These are phyloP conservation scores for Zalophus californianus DNA, from an alignment of 2,797 vertebrate genomes.

Conservation along the genomic window DNA sequence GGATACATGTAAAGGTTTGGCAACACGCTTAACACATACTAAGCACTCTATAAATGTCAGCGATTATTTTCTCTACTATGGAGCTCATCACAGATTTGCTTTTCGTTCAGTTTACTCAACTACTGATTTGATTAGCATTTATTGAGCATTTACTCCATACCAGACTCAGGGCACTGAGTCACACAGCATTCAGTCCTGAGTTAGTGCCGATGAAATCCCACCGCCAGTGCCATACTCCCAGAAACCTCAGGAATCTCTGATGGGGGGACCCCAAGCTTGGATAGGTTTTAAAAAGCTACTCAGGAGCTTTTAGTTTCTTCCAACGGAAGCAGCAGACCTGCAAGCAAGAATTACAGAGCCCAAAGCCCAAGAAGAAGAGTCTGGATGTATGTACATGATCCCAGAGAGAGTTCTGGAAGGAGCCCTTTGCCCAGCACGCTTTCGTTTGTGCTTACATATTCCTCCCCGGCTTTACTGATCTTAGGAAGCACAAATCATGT, in stretches of 20 bases:
- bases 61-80: not conserved
- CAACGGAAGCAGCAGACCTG: not conserved
- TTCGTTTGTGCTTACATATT: not conserved
- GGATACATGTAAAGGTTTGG: not conserved
- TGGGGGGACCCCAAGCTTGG: not conserved
- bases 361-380: not conserved
- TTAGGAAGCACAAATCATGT: not conserved
- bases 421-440: not conserved
- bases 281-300: not conserved
- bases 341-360: not conserved
- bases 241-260: not conserved
- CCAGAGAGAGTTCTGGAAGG: not conserved
- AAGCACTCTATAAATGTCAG: not conserved
- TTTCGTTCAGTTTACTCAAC: not conserved
- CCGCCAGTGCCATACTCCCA: not conserved
- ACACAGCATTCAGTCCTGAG: not conserved
- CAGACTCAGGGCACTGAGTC: not conserved
- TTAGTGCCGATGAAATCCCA: not conserved
- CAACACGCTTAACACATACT: not conserved
- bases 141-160: not conserved
- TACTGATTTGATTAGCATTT: not conserved
- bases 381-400: not conserved
- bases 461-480: not conserved
- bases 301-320: not conserved
- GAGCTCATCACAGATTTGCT: not conserved